Evolutionary conservation across 2,888 invertebrate species (phyloP).

Genomic region (Polymixis flavicincta): DNA sequence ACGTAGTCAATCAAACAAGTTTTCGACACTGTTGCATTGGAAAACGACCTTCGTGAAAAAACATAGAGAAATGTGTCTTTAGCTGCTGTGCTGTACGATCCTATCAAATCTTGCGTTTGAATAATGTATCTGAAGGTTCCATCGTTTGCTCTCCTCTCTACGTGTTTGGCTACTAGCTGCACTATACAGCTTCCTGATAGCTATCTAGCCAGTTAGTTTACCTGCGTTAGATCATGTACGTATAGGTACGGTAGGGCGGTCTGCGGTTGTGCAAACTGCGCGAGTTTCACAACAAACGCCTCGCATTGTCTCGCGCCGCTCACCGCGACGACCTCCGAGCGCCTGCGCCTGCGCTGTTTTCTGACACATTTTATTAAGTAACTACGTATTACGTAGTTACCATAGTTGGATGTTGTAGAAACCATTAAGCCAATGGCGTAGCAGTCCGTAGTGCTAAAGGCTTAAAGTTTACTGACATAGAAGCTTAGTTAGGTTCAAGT

Average conservation of each 20-base stretch:
- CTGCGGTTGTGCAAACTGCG: slow-evolving; percentile 85
- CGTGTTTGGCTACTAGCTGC: slow-evolving; percentile 26
- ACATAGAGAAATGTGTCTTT: slow-evolving; percentile 32
- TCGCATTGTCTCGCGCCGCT: slow-evolving; percentile 90
- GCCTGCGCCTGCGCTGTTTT: slow-evolving; percentile 76
- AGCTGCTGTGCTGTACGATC: slow-evolving; percentile 6
- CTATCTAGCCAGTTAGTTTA: slow-evolving; percentile 60
- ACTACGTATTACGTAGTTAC: slow-evolving; percentile 62
- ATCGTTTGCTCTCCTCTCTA: slow-evolving; percentile 10
- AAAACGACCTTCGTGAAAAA: slow-evolving; percentile 48
- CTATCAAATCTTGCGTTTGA: slow-evolving; percentile 25
- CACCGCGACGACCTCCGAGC: slow-evolving; percentile 87
- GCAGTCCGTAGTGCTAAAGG: background rate
- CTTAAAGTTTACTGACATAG: slow-evolving; percentile 9
- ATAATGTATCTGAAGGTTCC: slow-evolving; percentile 21
- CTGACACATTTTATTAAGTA: slow-evolving; percentile 78
- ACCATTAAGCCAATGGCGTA: slow-evolving; percentile 20
- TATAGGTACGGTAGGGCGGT: slow-evolving; percentile 77
- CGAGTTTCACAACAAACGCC: slow-evolving; percentile 87
- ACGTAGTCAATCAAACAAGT: slow-evolving; percentile 51
- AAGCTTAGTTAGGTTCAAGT: background rate
- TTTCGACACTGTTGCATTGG: slow-evolving; percentile 41
- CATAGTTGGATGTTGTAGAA: slow-evolving; percentile 32
- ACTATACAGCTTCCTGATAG: slow-evolving; percentile 61
- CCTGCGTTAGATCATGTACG: slow-evolving; percentile 71